These are phyloP conservation scores for Prionailurus viverrinus DNA, from an alignment of 2,113 vertebrate species.

Conservation along the genomic window DNA sequence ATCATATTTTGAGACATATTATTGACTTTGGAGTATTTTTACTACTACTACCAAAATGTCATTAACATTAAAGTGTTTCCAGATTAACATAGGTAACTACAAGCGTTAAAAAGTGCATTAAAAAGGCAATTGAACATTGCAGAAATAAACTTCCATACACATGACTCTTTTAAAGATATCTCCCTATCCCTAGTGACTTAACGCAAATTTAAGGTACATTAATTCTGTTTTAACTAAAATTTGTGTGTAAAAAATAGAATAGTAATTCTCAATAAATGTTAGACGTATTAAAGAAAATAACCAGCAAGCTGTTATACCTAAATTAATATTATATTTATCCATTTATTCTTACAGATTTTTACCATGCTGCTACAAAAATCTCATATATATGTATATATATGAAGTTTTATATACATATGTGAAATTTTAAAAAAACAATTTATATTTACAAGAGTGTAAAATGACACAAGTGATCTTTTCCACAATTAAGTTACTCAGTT, in stretches of 20 bases:
- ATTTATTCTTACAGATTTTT: not conserved
- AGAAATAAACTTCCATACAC: not conserved
- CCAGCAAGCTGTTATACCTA: not conserved
- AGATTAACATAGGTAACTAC: not conserved
- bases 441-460: not conserved
- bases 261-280: not conserved
- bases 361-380: not conserved
- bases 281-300: not conserved
- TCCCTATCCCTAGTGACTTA: not conserved
- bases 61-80: constrained; percentile 31
- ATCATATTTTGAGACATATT: constrained; percentile 44
- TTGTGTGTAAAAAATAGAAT: not conserved
- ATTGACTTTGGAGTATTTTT: constrained; percentile 18
- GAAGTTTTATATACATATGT: not conserved
- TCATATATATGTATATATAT: not conserved
- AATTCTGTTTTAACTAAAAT: constrained; percentile 27
- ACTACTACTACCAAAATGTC: constrained; percentile 35
- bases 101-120: constrained; percentile 2
- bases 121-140: not conserved
- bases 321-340: not conserved
- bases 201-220: not conserved
- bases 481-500: not conserved
- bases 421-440: constrained; percentile 26
- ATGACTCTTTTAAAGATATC: not conserved
- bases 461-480: not conserved